Base-by-base conservation (phyloP, 2,797 vertebrate species). In the Megalops cyprinoides region DNA sequence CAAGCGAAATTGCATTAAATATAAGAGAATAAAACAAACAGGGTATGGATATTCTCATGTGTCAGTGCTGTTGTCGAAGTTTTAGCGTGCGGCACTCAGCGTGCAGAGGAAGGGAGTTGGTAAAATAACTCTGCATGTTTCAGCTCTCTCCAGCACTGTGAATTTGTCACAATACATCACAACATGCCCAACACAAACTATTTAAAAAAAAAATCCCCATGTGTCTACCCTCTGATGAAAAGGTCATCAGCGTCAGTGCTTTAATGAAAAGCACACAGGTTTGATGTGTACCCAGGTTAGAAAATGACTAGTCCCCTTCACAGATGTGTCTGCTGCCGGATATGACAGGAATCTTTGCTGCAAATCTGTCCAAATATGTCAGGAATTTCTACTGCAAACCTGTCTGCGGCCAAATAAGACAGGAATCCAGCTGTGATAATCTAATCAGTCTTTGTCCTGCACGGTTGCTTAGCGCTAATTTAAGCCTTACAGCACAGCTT, bases 341-440 rank as follows among this genome's bases (percentile, higher is more conserved):
- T 15, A 37, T 69, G 60, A 25, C 28, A 20, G n/a, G 23, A 0
- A 46, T 10, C 3, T n/a, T n/a, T n/a, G n/a, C n/a, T n/a, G n/a
- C n/a, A n/a, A n/a, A n/a, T n/a, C n/a, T n/a, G n/a, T n/a, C n/a
- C n/a, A n/a, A n/a, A n/a, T n/a, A n/a, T n/a, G n/a, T n/a, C n/a
- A n/a, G n/a, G 28, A 31, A 37, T 49, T 5, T 12, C 4, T 25
- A n/a, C 23, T 25, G 23, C 31, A 31, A 65, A 12, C 48, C 34
- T 5, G 65, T 6, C n/a, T n/a, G 8, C 58, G 8, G 23, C 58
- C 25, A 28, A 15, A 5, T 25, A n/a, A 5, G 5, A 60, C 78
- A 55, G 62, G 65, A 42, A 48, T 49, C 77, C 65, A 12, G 37
- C 48, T 79, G 78, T 31, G 78, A 39, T n/a, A 18, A 79, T 49